Conservation (phyloP, 2,797 vertebrate species). For the Cheirogaleus major region DNA sequence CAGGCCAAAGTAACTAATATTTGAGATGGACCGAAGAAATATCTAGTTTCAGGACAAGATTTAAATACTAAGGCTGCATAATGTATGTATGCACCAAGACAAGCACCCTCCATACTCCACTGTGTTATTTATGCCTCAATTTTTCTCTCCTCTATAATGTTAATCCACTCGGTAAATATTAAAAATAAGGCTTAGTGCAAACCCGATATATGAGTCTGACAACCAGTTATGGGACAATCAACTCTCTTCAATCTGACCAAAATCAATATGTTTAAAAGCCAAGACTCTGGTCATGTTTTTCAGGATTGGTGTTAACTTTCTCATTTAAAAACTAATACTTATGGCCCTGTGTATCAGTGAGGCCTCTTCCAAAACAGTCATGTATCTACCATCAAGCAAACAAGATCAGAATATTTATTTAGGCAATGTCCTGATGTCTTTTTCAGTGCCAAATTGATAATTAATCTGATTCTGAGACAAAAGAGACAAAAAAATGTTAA, state of each 20-base stretch:
- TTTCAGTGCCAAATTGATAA: neutral
- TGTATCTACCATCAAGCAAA: neutral
- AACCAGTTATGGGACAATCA: conserved; percentile 40
- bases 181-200: conserved; percentile 1
- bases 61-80: neutral
- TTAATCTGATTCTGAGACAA: conserved; percentile 15
- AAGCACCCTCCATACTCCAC: neutral
- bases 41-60: neutral
- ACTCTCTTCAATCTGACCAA: conserved; percentile 7
- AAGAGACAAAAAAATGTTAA: neutral
- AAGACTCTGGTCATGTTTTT: neutral
- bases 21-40: neutral
- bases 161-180: conserved; percentile 25
- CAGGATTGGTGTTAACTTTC: neutral
- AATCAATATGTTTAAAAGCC: conserved; percentile 37
- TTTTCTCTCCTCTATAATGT: neutral
- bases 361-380: conserved; percentile 1
- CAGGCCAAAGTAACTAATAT: conserved; percentile 2
- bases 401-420: conserved; percentile 6
- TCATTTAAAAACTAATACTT: neutral
- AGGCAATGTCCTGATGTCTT: neutral
- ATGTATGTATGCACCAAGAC: neutral
- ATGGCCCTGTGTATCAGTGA: neutral
- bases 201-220: neutral
- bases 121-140: neutral